Conservation (phyloP, 1,140 invertebrate genomes). For the Amphibalanus amphitrite region DNA sequence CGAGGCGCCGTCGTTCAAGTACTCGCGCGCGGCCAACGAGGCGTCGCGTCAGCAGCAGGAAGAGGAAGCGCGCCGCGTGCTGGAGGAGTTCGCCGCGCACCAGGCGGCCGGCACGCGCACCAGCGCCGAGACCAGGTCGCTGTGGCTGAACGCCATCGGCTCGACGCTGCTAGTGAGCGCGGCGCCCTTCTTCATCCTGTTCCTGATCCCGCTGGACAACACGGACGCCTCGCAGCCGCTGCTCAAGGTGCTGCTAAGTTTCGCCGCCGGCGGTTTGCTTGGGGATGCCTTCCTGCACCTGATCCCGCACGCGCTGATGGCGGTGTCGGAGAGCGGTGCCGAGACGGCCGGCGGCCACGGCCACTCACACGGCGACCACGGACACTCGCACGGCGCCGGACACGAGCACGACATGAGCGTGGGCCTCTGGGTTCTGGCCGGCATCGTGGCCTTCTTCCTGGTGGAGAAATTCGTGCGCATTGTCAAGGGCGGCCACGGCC, state of each 20-base stretch:
- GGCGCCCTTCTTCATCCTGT: slow-evolving; percentile 82
- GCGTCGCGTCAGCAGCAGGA: slow-evolving; percentile 21
- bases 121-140: slow-evolving; percentile 20
- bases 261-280: slow-evolving; percentile 83
- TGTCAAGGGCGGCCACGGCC: slow-evolving; percentile 61
- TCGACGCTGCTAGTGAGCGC: slow-evolving; percentile 85
- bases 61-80: slow-evolving; percentile 14
- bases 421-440: slow-evolving; percentile 69
- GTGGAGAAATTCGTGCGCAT: slow-evolving; percentile 85
- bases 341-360: too few species aligned
- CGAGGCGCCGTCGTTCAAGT: slow-evolving; percentile 44
- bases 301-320: slow-evolving; percentile 78
- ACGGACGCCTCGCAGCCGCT: slow-evolving; percentile 61
- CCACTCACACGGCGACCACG: slow-evolving; percentile 27
- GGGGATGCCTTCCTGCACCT: slow-evolving; percentile 93
- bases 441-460: slow-evolving; percentile 78
- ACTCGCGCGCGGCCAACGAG: slow-evolving; percentile 50
- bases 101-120: slow-evolving; percentile 10
- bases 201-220: slow-evolving; percentile 83
- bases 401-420: slow-evolving; percentile 60
- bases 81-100: slow-evolving; percentile 6
- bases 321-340: slow-evolving; percentile 28
- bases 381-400: slow-evolving; percentile 35
- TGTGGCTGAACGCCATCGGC: slow-evolving; percentile 65
- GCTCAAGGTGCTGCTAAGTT: slow-evolving; percentile 75